Percentiles rank a stretch among this genome's conserved stretches.
Evolutionary conservation across 1,140 invertebrate species (phyloP).

Genomic region (Glomeris maerens): DNA sequence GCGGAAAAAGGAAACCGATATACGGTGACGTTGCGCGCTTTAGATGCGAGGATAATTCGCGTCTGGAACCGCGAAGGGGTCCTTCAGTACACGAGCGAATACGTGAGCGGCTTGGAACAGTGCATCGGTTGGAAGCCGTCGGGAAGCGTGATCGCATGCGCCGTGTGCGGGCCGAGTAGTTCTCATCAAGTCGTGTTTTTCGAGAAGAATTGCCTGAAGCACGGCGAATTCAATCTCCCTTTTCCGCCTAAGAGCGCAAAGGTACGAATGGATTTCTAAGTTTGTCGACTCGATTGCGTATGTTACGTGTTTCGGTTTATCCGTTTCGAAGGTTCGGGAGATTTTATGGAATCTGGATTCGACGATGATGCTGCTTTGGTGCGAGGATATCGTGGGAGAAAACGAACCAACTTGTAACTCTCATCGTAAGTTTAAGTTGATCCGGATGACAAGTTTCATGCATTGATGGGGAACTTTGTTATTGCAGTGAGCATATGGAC

Average conservation of each 20-base stretch:
- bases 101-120: constrained; percentile 48
- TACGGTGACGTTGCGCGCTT: constrained; percentile 5
- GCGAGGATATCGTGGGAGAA: constrained; percentile 27
- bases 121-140: constrained; percentile 60
- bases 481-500: constrained; percentile 56
- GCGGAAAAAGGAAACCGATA: background rate
- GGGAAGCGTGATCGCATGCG: constrained; percentile 59
- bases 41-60: constrained; percentile 42
- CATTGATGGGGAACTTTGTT: background rate
- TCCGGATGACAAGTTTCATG: background rate
- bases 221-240: constrained; percentile 62
- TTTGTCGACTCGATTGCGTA: background rate
- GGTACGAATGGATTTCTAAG: constrained; percentile 23
- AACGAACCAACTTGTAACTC: constrained; percentile 18
- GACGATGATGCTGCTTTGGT: constrained; percentile 51
- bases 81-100: constrained; percentile 56
- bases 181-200: constrained; percentile 67
- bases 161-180: constrained; percentile 47
- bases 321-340: constrained; percentile 37
- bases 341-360: constrained; percentile 65
- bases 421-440: background rate
- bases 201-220: constrained; percentile 82
- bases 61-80: constrained; percentile 57
- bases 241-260: constrained; percentile 37
- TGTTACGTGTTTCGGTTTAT: constrained; percentile 2